phyloP scores from a whole-genome alignment of 2,888 invertebrate species.

The Pachliopta kotzebuea region DNA sequence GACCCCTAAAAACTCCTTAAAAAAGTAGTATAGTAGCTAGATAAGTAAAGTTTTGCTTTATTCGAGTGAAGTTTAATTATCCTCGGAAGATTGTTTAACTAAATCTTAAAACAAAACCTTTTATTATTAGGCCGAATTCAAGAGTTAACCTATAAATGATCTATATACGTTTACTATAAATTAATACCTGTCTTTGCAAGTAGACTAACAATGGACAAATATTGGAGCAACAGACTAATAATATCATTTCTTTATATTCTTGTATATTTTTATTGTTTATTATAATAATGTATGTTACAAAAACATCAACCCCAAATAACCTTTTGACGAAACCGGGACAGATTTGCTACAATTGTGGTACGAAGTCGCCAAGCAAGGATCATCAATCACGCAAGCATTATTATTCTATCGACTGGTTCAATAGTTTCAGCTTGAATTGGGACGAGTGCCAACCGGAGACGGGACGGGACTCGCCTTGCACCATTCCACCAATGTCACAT shows the following conservation, averaged over 20 bases:
- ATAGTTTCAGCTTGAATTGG: conserved; percentile 46
- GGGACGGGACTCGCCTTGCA: conserved; percentile 44
- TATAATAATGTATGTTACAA: conserved; percentile 19
- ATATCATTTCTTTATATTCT: neutral
- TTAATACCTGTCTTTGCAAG: no score
- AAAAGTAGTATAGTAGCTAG: no score
- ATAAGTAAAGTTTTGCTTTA: no score
- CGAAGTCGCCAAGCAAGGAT: conserved; percentile 41
- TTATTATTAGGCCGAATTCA: no score
- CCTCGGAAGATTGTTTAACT: no score
- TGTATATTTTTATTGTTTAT: no score
- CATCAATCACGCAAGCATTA: conserved; percentile 74
- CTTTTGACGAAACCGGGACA: conserved; percentile 33
- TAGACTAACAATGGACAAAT: neutral
- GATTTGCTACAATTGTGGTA: conserved; percentile 37
- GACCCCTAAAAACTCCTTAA: neutral
- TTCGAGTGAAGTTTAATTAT: no score
- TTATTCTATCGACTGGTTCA: conserved; percentile 65
- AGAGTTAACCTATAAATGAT: no score
- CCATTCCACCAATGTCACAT: conserved; percentile 46
- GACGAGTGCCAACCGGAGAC: conserved; percentile 58
- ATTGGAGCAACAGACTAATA: neutral
- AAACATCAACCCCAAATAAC: conserved; percentile 24
- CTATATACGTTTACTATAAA: no score
- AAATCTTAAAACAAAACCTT: no score